A percentile compares a stretch with the other conserved stretches of the same genome.
These are phyloP conservation scores for Ormyrus nitidulus DNA, from an alignment of 2,888 invertebrate genomes.

Conservation along the genomic window DNA sequence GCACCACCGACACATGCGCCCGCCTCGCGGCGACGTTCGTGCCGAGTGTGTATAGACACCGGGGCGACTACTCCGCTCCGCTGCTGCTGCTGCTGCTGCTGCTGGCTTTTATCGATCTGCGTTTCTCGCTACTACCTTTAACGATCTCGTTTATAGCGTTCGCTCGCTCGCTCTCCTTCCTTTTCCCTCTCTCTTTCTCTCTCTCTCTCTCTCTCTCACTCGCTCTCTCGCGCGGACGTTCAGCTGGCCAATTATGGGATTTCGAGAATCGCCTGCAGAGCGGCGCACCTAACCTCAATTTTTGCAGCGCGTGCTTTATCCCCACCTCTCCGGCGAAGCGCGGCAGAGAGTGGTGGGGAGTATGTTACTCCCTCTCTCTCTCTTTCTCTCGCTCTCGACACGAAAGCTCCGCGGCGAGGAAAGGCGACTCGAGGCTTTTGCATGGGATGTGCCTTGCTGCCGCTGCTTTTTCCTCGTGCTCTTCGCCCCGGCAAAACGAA, in stretches of 20 bases:
- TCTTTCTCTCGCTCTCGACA: background rate
- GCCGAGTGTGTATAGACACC: background rate
- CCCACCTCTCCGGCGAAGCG: background rate
- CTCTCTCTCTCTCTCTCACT: background rate
- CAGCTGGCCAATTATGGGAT: slow-evolving; percentile 46
- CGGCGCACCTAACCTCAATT: slow-evolving; percentile 53
- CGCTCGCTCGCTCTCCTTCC: slow-evolving; percentile 2
- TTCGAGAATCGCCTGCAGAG: slow-evolving; percentile 40
- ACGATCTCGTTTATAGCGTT: slow-evolving; percentile 47
- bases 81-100: background rate
- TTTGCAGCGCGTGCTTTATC: background rate
- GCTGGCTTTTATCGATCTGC: slow-evolving; percentile 49
- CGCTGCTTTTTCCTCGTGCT: background rate
- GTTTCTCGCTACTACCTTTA: slow-evolving; percentile 46
- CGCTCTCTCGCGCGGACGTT: slow-evolving; percentile 25
- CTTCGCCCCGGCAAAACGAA: background rate
- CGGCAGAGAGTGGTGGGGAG: background rate
- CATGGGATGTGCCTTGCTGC: background rate
- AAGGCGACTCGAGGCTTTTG: background rate
- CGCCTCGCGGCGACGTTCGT: background rate
- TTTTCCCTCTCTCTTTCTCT: background rate
- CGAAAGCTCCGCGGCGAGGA: background rate
- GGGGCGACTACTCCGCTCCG: background rate
- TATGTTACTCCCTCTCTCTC: background rate
- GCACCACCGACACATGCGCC: background rate